Evolutionary conservation across 2,797 vertebrate genomes (phyloP), one percentile per base, ranked within the genome.

Genomic region (Etheostoma nigrum): DNA sequence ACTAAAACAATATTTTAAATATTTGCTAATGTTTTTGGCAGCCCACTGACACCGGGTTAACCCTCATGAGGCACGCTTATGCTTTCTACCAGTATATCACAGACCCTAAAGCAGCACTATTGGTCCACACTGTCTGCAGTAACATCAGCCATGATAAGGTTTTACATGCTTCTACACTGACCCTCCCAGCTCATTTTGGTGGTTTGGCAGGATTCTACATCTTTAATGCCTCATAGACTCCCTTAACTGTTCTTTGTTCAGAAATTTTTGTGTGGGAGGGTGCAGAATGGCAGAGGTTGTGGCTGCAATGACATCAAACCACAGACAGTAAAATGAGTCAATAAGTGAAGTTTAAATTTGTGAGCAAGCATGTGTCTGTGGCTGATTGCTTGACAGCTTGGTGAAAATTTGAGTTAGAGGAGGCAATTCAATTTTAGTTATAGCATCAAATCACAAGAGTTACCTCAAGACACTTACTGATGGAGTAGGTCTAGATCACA

Each of bases 191-290:
- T 74, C 16, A 60, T 68, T 82, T 76, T 67, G 82, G 27, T 12
- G 16, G 82, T 40, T 57, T 82, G 83, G 74, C 74, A 76, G 64
- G 63, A 81, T 82, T 86, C 67, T 86, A 30, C 84, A 91, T 91
- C 79, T 91, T 89, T 89, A 89, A 91, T 89, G 70, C 64, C 68
- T 83, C 59, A 67, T 45, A 64, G 76, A 72, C 69, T 85, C 78
- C 74, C 78, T 54, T 83, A 74, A 73, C 79, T 55, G 80, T 76
- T 74, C 51, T 73, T 60, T 78, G 70, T 76, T 78, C 55, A 72
- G 79, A 9, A 8, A 18, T 83, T 80, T 80, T 58, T 84, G 87
- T 23, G 81, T 83, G 80, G 86, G 87, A 74, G 60, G 79, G 36
- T 33, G 75, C 71, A 55, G 78, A 79, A 70, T 67, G 47, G 75